Evolutionary conservation across 2,797 vertebrate genomes (phyloP).

Genomic region (Furcifer pardalis): DNA sequence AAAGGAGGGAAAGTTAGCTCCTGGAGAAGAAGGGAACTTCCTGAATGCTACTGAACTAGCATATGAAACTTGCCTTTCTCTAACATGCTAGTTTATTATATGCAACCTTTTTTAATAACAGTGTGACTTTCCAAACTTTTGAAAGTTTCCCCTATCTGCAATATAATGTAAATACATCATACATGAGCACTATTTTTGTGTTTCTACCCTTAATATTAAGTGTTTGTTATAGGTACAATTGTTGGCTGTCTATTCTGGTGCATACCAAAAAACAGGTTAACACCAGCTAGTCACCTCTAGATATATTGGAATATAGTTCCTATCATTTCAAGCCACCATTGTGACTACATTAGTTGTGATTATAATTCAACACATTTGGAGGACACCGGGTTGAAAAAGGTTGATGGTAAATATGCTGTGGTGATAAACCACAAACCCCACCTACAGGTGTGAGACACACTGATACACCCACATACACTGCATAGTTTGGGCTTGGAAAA

Average conservation of each 20-base stretch:
- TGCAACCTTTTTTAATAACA: not conserved
- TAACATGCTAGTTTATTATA: not conserved
- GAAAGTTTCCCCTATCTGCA: not conserved
- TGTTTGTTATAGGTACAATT: not conserved
- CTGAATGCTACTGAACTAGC: not conserved
- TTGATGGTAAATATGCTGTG: not conserved
- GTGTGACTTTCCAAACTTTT: not conserved
- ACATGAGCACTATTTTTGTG: not conserved
- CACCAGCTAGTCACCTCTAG: too few species aligned
- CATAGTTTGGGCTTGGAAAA: not conserved
- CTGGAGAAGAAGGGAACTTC: not conserved
- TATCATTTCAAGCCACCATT: not conserved
- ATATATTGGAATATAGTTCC: not conserved
- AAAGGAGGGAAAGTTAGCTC: not conserved
- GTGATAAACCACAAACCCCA: not conserved
- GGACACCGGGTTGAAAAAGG: not conserved
- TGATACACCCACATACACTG: conserved; percentile 3
- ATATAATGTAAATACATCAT: not conserved
- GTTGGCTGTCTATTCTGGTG: not conserved
- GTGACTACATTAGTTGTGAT: not conserved
- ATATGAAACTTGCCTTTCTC: not conserved
- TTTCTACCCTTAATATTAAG: not conserved
- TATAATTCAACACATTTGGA: not conserved
- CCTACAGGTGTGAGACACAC: not conserved
- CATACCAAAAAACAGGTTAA: too few species aligned